These are phyloP conservation scores for Dipodomys spectabilis DNA, from an alignment of 2,113 vertebrate species.

Conservation along the genomic window DNA sequence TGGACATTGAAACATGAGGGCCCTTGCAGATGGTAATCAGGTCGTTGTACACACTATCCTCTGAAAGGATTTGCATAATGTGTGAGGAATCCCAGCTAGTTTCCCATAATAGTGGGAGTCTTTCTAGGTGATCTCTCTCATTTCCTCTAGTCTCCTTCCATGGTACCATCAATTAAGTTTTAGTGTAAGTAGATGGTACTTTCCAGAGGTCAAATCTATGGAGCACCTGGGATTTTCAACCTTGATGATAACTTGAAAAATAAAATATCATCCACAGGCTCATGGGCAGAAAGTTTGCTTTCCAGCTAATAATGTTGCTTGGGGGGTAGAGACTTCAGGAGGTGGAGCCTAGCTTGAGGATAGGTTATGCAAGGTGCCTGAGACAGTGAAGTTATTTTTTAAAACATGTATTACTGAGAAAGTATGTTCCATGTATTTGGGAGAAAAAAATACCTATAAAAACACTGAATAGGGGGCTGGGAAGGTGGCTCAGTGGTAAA, in stretches of 20 bases:
- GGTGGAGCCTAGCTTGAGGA: not conserved
- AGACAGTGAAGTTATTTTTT: not conserved
- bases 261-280: not conserved
- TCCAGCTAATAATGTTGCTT: not conserved
- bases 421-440: not conserved
- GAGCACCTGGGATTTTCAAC: not conserved
- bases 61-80: not conserved
- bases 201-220: not conserved
- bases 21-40: not conserved
- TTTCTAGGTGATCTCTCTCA: no score
- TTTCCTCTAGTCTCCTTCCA: no score
- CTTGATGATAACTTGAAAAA: not conserved
- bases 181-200: not conserved
- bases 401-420: constrained; percentile 44
- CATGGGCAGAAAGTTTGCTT: not conserved
- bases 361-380: not conserved
- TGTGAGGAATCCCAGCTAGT: not conserved
- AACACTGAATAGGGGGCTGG: not conserved
- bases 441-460: not conserved
- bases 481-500: no score
- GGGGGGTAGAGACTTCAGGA: not conserved
- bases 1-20: not conserved
- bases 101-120: not conserved
- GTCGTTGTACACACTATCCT: not conserved
- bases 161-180: not conserved